Base-by-base conservation (phyloP, 2,113 vertebrate species). In the Campylomormyrus numenius region DNA sequence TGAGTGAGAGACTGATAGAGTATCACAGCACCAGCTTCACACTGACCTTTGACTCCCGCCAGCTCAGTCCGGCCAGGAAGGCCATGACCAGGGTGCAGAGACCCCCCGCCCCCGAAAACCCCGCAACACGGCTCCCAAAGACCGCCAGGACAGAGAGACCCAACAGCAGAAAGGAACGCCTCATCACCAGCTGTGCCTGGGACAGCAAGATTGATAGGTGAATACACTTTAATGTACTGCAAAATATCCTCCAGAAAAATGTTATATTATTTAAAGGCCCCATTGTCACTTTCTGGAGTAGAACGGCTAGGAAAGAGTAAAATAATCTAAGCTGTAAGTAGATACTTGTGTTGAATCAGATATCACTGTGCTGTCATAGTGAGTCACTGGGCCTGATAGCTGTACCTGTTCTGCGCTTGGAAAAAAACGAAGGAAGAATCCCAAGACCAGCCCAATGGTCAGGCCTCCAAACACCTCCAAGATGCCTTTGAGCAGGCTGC, bases 381-480 rank as follows among this genome's bases (percentile, higher is more conserved):
- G 17, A 56, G 19, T 56, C 52, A 21, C 19, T 4, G 5, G 52
- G 52, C 1, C 52, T 21, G 52, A 56, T 5, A 6, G 19, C 17
- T 21, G 50, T 5, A 94, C 94, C 94, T 95, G 93, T 89, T 95
- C 95, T 91, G 70, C 92, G 92, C 96, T 98, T 92, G 97, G 98
- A 92, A 99, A 97, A 74, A 95, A 97, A 0, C 90, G 95, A 92
- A 99, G 70, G 92, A 99, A 97, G 91, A 97, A 90, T 70, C 98
- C 98, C 90, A 98, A 93, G 88, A 97, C 39, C 27, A 94, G 93
- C 24, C 98, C 98, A 6, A 96, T 91, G 45, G 96, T 89, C 87
- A 97, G 62, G 1, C 98, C 98, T 56, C 97, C 96, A 21, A 95
- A 93, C 90, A 99, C 97, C 94, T 99, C 98, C 94, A 99, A 93